phyloP scores from a whole-genome alignment of 1,140 invertebrate species.

The Zaprionus vittiger region DNA sequence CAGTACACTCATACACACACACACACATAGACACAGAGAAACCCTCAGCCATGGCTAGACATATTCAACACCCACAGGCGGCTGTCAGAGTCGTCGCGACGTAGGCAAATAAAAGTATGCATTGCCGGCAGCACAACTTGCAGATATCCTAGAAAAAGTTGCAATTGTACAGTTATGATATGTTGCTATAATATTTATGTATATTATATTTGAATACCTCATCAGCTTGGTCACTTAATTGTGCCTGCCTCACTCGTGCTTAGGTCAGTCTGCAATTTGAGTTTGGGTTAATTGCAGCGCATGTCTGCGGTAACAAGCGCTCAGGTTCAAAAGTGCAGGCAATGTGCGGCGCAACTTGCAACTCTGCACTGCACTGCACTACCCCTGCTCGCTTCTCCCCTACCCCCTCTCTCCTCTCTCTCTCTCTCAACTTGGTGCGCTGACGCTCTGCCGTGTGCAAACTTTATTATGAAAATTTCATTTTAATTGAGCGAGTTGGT shows the following conservation, averaged over 20 bases:
- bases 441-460: slow-evolving; percentile 29
- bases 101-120: not conserved
- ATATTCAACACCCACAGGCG: slow-evolving; percentile 12
- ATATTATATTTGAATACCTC: not conserved
- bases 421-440: not conserved
- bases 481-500: slow-evolving; percentile 69
- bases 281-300: slow-evolving; percentile 37
- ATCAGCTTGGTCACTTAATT: not conserved
- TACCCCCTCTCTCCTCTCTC: not conserved
- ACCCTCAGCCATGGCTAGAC: slow-evolving; percentile 36
- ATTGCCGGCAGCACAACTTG: not conserved
- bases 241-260: not conserved
- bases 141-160: not conserved
- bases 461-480: slow-evolving; percentile 80
- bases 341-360: not conserved
- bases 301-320: slow-evolving; percentile 34
- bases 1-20: slow-evolving; percentile 8
- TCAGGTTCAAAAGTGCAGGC: slow-evolving; percentile 13
- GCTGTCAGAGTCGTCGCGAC: not conserved
- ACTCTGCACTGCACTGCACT: not conserved
- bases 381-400: not conserved
- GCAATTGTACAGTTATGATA: not conserved
- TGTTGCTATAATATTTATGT: not conserved
- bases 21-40: not conserved
- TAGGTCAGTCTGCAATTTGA: not conserved